Evolutionary conservation across 2,113 vertebrate species (phyloP).

Genomic region (Laticauda colubrina): DNA sequence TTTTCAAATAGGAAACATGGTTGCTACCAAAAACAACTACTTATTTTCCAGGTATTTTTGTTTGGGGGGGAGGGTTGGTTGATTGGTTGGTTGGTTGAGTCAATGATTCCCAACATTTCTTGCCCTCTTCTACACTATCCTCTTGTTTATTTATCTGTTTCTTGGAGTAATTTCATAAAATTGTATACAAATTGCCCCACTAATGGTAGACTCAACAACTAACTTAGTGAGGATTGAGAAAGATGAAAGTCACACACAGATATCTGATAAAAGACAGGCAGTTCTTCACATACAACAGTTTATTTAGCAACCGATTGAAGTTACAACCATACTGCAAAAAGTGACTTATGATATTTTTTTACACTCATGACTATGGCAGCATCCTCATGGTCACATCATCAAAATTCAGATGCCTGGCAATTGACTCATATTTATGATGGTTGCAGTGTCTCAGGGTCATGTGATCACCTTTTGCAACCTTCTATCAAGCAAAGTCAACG

Average conservation of each 20-base stretch:
- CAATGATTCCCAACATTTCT: not conserved
- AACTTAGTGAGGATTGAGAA: not conserved
- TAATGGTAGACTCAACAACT: not conserved
- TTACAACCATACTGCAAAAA: not conserved
- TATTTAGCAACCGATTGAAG: not conserved
- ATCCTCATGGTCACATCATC: not conserved
- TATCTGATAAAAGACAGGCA: not conserved
- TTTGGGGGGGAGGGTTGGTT: no score
- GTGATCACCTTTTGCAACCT: not conserved
- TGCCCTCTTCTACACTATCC: not conserved
- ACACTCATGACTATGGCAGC: not conserved
- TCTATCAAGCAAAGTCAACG: not conserved
- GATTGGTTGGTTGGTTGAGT: not conserved
- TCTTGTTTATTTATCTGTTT: not conserved
- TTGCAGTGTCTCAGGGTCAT: not conserved
- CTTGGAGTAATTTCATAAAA: not conserved
- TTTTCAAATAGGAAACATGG: slow-evolving; percentile 21
- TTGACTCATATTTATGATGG: not conserved
- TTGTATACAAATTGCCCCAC: not conserved
- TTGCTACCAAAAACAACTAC: not conserved
- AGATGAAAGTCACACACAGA: not conserved
- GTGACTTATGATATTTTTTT: not conserved
- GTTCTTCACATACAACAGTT: not conserved
- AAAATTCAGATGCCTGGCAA: not conserved
- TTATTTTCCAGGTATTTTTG: not conserved